Evolutionary conservation across 2,113 vertebrate species (phyloP).

Genomic region (Notothenia rossii): DNA sequence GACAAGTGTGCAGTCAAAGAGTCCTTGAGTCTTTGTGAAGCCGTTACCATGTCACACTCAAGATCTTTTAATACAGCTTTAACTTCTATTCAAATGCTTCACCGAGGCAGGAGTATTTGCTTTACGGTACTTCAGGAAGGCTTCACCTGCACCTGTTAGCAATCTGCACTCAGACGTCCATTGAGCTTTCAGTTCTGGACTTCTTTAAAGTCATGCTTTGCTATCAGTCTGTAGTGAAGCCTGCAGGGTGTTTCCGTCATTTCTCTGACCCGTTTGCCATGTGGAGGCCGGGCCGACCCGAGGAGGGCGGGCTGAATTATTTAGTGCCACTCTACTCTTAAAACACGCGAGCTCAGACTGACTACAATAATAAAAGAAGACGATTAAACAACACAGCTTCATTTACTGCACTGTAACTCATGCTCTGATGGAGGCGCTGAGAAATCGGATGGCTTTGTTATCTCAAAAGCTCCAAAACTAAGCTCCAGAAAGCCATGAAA

Average conservation of each 20-base stretch:
- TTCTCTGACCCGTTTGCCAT: conserved; percentile 34
- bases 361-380: conserved; percentile 6
- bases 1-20: neutral
- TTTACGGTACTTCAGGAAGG: neutral
- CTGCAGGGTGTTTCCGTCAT: conserved; percentile 14
- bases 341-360: conserved; percentile 30
- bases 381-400: conserved; percentile 1
- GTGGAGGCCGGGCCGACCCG: conserved; percentile 30
- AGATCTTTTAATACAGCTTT: conserved; percentile 9
- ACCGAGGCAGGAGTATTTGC: neutral
- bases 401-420: neutral
- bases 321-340: conserved; percentile 71
- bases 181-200: neutral
- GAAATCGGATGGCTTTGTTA: neutral
- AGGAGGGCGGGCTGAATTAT: conserved; percentile 70
- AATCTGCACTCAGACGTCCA: conserved; percentile 24
- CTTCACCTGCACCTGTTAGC: conserved; percentile 11
- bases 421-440: too few relatives aligned
- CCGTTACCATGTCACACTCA: neutral
- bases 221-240: conserved; percentile 9
- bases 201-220: neutral
- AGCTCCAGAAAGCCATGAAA: neutral
- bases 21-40: neutral
- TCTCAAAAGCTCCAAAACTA: neutral
- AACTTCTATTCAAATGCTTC: neutral